Evolutionary conservation across 1,140 invertebrate genomes (phyloP).

Genomic region (Hesperophylax magnus): DNA sequence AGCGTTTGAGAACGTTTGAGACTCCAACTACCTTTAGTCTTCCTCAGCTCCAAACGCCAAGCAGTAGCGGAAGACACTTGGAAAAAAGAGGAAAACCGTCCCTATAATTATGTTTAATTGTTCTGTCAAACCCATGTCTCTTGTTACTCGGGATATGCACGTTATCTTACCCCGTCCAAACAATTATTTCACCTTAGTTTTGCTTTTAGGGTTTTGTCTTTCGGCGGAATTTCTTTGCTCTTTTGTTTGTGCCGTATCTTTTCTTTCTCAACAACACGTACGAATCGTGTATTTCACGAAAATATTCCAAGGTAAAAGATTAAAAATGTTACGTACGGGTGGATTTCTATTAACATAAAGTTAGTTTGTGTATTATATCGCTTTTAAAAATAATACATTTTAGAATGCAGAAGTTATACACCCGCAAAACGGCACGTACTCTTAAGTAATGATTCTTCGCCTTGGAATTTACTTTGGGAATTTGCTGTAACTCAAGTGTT

Average conservation of each 20-base stretch:
- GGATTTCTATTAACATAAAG: conserved; percentile 39
- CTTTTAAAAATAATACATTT: conserved; percentile 5
- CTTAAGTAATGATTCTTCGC: neutral
- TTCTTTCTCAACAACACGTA: conserved; percentile 26
- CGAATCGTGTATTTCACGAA: conserved; percentile 28
- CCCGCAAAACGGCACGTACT: conserved; percentile 14
- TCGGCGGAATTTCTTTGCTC: conserved; percentile 33
- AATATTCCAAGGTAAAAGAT: conserved; percentile 44
- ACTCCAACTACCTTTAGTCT: neutral
- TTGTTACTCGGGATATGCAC: neutral
- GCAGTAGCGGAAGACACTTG: neutral
- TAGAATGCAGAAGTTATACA: neutral
- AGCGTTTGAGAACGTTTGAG: conserved; percentile 19
- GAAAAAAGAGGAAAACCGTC: neutral
- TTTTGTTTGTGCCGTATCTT: conserved; percentile 25
- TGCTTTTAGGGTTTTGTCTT: conserved; percentile 7
- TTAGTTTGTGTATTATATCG: conserved; percentile 30
- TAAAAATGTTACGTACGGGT: conserved; percentile 36
- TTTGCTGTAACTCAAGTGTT: neutral
- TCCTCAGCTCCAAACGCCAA: neutral
- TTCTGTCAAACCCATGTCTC: neutral
- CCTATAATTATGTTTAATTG: neutral
- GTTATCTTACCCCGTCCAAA: neutral
- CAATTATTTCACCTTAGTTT: neutral
- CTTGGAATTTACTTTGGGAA: conserved; percentile 4